These are phyloP conservation scores for Drosophila pseudotalamancana DNA, from an alignment of 2,888 invertebrate genomes.

Conservation along the genomic window DNA sequence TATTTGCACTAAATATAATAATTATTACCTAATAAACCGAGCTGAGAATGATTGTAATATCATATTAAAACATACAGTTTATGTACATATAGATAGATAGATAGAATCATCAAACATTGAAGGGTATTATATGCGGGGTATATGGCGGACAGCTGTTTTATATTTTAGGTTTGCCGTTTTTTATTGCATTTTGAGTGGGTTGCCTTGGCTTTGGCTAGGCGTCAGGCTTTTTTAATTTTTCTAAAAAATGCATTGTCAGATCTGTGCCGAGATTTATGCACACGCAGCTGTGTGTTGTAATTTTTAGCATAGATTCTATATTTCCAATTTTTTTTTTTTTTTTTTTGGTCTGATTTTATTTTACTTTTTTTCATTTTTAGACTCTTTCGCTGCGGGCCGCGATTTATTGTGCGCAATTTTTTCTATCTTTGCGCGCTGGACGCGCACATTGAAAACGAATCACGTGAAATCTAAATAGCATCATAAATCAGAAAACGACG, in stretches of 20 bases:
- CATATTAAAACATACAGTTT: no score
- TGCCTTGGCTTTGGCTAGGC: conserved; percentile 30
- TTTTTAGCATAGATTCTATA: conserved; percentile 64
- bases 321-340: conserved; percentile 14
- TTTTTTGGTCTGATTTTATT: conserved; percentile 23
- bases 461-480: conserved; percentile 81
- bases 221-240: conserved; percentile 51
- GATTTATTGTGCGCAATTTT: conserved; percentile 74
- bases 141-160: no score
- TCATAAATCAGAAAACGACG: conserved; percentile 81
- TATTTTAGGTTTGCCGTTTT: not conserved
- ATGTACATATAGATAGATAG: no score
- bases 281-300: conserved; percentile 79
- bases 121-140: conserved; percentile 9
- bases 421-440: conserved; percentile 68
- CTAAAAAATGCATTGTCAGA: conserved; percentile 58
- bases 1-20: no score
- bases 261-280: conserved; percentile 67
- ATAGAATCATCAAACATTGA: no score
- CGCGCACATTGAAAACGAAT: conserved; percentile 79
- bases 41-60: no score
- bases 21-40: no score
- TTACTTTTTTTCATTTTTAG: conserved; percentile 21
- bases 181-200: conserved; percentile 59
- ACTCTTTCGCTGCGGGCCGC: conserved; percentile 41